Base-by-base conservation (phyloP, 2,888 invertebrate species). In the Caradrina kadenii region DNA sequence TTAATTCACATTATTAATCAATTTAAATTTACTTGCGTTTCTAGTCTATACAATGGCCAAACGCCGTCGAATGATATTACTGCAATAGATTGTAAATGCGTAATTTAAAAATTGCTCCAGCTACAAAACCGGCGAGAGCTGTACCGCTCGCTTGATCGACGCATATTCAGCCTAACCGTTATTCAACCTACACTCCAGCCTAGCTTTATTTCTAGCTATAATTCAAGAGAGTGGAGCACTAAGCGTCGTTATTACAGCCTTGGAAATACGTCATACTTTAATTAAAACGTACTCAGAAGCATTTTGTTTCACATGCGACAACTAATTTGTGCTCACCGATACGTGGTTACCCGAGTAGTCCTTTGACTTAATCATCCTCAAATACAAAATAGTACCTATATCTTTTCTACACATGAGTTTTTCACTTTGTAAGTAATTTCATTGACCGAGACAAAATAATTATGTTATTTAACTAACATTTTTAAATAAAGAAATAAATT, bases 191-290 rank as follows among this genome's bases (percentile, higher is more conserved):
- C 83, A 85, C 76, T 83, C 71, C 69, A 69, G 74, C 67, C 68
- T 71, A 70, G 73, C 79, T 76, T 80, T 89, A 87, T 86, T 83
- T 58, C 70, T 69, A 76, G 80, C 79, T 73, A 83, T 89, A 88
- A 87, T 84, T 88, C 84, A 82, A 80, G 82, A 70, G 82, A 86
- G 80, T 86, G 86, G 82, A 82, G 81, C 86, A 79, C 72, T 63
- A 78, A 73, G 78, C 69, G 83, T 88, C 88, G 90, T 90, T 91
- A 91, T 90, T 89, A 88, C 89, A 87, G 86, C 86, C 88, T 92
- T 91, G 92, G 35, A 92, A 91, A 93, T 92, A 90, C 89, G 91
- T 91, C 86, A 91, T 90, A 90, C 86, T 88, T 91, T 93, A 93
- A 93, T 93, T 93, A 93, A 92, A 93, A 89, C 84, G 81, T 78